These are phyloP conservation scores for Cataglyphis livida DNA, from an alignment of 2,888 invertebrate genomes.

Conservation along the genomic window DNA sequence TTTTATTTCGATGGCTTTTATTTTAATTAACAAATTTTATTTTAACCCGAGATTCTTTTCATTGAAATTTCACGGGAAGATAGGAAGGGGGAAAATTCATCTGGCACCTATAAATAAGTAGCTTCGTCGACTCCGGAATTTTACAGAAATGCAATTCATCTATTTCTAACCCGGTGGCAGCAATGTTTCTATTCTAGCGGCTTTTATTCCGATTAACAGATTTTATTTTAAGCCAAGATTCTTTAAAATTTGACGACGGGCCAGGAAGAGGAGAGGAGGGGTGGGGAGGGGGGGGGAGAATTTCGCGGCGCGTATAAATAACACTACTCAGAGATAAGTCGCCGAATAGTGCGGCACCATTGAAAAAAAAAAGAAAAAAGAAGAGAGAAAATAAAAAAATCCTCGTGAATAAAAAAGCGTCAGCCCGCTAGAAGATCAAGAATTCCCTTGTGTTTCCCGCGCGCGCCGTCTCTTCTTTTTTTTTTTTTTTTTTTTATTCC, in stretches of 20 bases:
- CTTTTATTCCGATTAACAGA: not conserved
- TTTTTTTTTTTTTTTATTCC: constrained; percentile 59
- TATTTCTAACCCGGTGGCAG: not conserved
- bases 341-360: constrained; percentile 69
- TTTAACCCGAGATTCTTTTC: not conserved
- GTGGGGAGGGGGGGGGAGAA: not conserved
- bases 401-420: constrained; percentile 79
- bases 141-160: not conserved
- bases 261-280: not conserved
- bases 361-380: constrained; percentile 62
- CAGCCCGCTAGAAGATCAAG: constrained; percentile 80
- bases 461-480: constrained; percentile 15
- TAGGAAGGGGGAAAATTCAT: too few relatives aligned
- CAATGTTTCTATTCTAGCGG: not conserved
- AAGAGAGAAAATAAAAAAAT: not conserved
- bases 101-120: too few relatives aligned
- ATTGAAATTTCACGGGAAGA: not conserved
- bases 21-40: not conserved
- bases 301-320: constrained; percentile 25
- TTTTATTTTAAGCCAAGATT: not conserved
- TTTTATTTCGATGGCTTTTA: not conserved
- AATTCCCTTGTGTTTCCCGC: constrained; percentile 75
- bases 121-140: not conserved
- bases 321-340: constrained; percentile 48
- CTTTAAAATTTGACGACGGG: not conserved